Evolutionary conservation across 2,888 invertebrate species (phyloP).

Genomic region (Chloroclysta siterata): DNA sequence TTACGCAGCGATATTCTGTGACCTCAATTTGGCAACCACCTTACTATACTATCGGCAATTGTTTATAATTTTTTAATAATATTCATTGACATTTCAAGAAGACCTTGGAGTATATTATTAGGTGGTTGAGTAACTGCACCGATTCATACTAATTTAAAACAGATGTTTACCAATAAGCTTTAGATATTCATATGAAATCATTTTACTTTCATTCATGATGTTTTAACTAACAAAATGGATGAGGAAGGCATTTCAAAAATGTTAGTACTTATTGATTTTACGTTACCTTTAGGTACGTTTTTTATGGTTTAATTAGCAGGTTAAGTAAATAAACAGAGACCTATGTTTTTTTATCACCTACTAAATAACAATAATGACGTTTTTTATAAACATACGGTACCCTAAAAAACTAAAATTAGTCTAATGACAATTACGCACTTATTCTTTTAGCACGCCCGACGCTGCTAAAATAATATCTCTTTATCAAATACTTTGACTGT

Average conservation of each 20-base stretch:
- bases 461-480: constrained; percentile 26
- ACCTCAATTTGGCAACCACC: not conserved
- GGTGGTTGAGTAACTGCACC: not conserved
- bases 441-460: constrained; percentile 42
- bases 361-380: too few species aligned
- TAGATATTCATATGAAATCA: not conserved
- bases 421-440: constrained; percentile 40
- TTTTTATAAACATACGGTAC: too few species aligned
- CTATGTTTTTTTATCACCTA: too few species aligned
- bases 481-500: not conserved
- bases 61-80: not conserved
- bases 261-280: too few species aligned
- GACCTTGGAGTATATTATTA: constrained; percentile 13
- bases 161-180: not conserved
- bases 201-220: not conserved
- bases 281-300: too few species aligned
- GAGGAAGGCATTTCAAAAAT: too few species aligned
- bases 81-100: constrained; percentile 19
- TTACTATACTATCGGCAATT: not conserved
- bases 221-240: not conserved
- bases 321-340: too few species aligned
- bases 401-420: too few species aligned
- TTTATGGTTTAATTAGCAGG: too few species aligned
- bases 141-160: not conserved
- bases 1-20: not conserved